Evolutionary conservation across 2,888 invertebrate species (phyloP).

Genomic region (Coelogynopora nodosa): DNA sequence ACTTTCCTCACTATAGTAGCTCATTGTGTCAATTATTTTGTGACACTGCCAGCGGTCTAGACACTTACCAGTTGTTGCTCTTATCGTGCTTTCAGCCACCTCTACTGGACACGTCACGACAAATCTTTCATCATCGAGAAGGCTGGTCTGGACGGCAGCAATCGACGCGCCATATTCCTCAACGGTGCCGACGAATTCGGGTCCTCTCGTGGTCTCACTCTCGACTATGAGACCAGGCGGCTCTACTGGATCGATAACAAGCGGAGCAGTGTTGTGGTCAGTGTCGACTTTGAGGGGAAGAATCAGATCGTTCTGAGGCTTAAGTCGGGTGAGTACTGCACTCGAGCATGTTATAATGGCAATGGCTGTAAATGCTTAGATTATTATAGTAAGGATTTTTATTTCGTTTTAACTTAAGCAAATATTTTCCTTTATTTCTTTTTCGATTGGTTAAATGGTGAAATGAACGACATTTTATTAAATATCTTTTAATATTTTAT

Average conservation of each 20-base stretch:
- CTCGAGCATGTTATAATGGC: no score
- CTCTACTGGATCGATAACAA: slow-evolving; percentile 85
- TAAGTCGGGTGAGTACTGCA: neutral
- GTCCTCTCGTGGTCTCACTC: slow-evolving; percentile 68
- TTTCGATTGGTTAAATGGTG: no score
- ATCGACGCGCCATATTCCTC: slow-evolving; percentile 71
- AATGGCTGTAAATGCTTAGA: no score
- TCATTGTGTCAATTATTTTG: no score
- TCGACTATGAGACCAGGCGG: slow-evolving; percentile 70
- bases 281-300: neutral
- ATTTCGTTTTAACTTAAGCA: no score
- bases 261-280: neutral
- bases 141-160: slow-evolving; percentile 80
- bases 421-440: no score
- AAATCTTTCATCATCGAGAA: slow-evolving; percentile 75
- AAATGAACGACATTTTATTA: no score
- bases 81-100: slow-evolving; percentile 66
- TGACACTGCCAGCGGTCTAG: no score
- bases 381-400: no score
- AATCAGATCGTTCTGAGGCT: neutral
- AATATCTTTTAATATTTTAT: no score
- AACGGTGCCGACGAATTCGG: slow-evolving; percentile 62
- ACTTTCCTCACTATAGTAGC: no score
- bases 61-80: no score
- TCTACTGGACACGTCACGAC: slow-evolving; percentile 93